Evolutionary conservation across 1,140 invertebrate species (phyloP), one percentile per base, ranked within the genome.

Genomic region (Lepidurus packardi): DNA sequence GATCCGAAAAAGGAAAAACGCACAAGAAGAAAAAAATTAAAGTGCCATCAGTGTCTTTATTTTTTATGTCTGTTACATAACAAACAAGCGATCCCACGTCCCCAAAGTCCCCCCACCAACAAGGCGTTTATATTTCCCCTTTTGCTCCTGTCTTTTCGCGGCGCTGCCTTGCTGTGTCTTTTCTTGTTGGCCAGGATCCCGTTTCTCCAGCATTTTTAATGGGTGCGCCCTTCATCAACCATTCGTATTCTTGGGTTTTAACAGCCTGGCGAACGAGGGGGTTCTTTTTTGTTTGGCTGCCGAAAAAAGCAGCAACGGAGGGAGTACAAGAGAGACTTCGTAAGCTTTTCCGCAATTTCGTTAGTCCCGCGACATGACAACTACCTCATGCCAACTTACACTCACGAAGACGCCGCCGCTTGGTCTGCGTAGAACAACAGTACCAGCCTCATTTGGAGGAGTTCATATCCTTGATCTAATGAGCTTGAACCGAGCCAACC

Each of bases 381-480:
- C 34, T 34, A 34, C 34, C 34, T 34, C 34, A 34, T 34, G 34
- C 34, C 34, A 34, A 34, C 34, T 34, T 34, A 34, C 34, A 34
- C 34, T 34, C 34, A 3, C 3, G 34, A 34, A 34, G 34, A 34
- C 34, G 34, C 34, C 34, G 34, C 34, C 34, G 34, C 34, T 34
- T 34, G 34, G 34, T 34, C 34, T 34, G 34, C 34, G 34, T 34
- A n/a, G 16, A 13, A 16, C 16, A 65, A 65, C 16, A 13, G 21
- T 65, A 21, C 16, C 16, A 65, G 21, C 13, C 21, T 21, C 53
- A 65, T 65, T 65, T 65, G 6, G 9, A 8, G 21, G 53, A 65
- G 53, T 65, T 65, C n/a, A 16, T 65, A 65, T 65, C 53, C 53
- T 65, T 65, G 53, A 65, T 65, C 53, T 65, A 65, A 65, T 65